Evolutionary conservation across 2,113 vertebrate species (phyloP).

Genomic region (Scomber colias): DNA sequence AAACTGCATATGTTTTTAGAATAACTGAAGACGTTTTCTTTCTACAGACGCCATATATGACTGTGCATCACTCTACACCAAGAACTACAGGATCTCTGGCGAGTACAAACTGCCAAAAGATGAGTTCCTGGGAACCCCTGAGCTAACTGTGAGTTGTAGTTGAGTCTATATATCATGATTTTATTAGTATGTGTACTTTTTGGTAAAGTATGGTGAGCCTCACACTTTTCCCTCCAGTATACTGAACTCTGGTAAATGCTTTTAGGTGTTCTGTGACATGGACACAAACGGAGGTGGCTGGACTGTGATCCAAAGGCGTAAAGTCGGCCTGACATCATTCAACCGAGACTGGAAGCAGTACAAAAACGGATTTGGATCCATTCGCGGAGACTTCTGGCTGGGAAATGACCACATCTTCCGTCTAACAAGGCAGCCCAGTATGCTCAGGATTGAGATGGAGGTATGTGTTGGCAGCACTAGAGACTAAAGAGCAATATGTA

Average conservation of each 20-base stretch:
- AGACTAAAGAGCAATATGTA: neutral
- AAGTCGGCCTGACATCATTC: conserved; percentile 93
- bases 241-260: conserved; percentile 19
- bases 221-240: neutral
- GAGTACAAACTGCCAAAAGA: conserved; percentile 95
- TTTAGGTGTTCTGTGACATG: conserved; percentile 97
- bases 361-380: conserved; percentile 92
- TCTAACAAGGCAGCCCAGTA: conserved; percentile 91
- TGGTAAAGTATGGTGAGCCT: neutral
- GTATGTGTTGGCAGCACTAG: conserved; percentile 74
- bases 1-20: conserved; percentile 50
- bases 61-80: conserved; percentile 94
- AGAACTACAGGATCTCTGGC: conserved; percentile 94
- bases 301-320: conserved; percentile 96
- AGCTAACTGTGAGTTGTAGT: conserved; percentile 88
- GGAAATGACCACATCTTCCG: conserved; percentile 96
- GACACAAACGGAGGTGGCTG: conserved; percentile 94
- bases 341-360: conserved; percentile 96
- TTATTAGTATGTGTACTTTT: neutral
- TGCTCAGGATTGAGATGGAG: conserved; percentile 94
- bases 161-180: neutral
- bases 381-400: conserved; percentile 97
- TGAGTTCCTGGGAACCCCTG: conserved; percentile 93
- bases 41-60: conserved; percentile 94
- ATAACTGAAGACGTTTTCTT: conserved; percentile 38